phyloP scores from a whole-genome alignment of 2,888 invertebrate species.

The Oscheius sp. region DNA sequence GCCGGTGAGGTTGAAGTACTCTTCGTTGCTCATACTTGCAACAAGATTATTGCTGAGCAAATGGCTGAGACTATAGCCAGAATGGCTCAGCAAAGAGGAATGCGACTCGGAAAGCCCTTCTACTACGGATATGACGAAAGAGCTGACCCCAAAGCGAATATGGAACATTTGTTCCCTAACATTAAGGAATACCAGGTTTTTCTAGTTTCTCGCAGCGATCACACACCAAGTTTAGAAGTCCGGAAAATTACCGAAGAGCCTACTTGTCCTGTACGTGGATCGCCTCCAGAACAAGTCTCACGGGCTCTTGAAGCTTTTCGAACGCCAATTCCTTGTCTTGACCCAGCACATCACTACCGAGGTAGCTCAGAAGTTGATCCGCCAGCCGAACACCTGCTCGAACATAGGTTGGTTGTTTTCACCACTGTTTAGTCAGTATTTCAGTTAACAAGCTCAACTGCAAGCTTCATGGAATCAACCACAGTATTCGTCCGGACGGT shows the following conservation, averaged over 20 bases:
- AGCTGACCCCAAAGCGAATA: slow-evolving; percentile 3
- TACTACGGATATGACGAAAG: slow-evolving; percentile 1
- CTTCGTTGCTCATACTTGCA: slow-evolving; percentile 13
- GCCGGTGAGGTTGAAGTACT: neutral
- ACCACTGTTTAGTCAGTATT: too few species aligned
- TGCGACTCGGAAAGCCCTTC: neutral
- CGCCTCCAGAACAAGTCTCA: slow-evolving; percentile 21
- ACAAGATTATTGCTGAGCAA: neutral
- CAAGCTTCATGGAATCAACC: slow-evolving; percentile 45
- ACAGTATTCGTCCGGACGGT: slow-evolving; percentile 34
- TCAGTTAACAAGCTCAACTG: slow-evolving; percentile 42
- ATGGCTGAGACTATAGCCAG: neutral
- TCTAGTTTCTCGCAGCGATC: neutral
- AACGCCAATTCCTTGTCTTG: slow-evolving; percentile 31
- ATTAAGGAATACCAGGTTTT: neutral
- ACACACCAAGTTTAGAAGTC: neutral
- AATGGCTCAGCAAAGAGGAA: neutral
- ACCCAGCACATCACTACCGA: slow-evolving; percentile 45
- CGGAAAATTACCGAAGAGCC: neutral
- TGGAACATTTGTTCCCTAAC: slow-evolving; percentile 4
- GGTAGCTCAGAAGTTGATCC: slow-evolving; percentile 10
- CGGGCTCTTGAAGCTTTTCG: slow-evolving; percentile 41
- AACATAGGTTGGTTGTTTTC: neutral
- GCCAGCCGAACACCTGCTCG: slow-evolving; percentile 11
- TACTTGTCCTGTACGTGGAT: slow-evolving; percentile 21